Evolutionary conservation across 2,113 vertebrate genomes (phyloP), one percentile per base, ranked within the genome.

Genomic region (Sylvia atricapilla): DNA sequence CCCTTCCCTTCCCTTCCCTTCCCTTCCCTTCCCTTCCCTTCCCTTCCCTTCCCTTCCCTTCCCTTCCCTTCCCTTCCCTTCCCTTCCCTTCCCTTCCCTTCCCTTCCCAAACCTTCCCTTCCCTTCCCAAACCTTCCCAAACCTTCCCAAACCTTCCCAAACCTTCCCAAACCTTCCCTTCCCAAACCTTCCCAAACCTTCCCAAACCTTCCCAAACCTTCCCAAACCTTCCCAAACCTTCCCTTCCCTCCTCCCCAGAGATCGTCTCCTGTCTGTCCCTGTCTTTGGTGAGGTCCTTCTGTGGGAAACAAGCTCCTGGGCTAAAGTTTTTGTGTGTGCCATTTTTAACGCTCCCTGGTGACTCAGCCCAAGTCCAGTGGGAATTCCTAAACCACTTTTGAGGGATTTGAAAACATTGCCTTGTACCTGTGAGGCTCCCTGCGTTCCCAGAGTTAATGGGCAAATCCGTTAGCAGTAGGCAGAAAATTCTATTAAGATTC

Each of bases 401-500:
- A 81, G 52, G 27, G 24, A 64, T 91, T 89, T 73, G 55, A 66
- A 88, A 88, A 80, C 16, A 41, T 47, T 90, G 33, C 59, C 70
- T 37, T 66, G 9, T 66, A 88, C 79, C 82, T 94, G 33, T 68
- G 66, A 31, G 47, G 28, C 80, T 94, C 47, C 7, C 35, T 21
- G 74, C 9, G 6, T 53, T 73, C 53, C 72, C 50, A 59, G 53
- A 58, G 63, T 85, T 83, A 88, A 77, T 50, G 79, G 75, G 46
- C 25, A 80, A 83, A 62, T 46, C 27, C 22, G 56, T 67, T 41
- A 75, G 63, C 77, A 63, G 50, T 24, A 86, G 75, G 39, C 75
- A 94, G 90, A 86, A 80, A 90, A 70, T 76, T 86, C 79, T 44
- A 21, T 62, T 89, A 85, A 80, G 43, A 62, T 86, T 90, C 88